Conservation (phyloP, 2,797 vertebrate species). For the Agapornis canus region DNA sequence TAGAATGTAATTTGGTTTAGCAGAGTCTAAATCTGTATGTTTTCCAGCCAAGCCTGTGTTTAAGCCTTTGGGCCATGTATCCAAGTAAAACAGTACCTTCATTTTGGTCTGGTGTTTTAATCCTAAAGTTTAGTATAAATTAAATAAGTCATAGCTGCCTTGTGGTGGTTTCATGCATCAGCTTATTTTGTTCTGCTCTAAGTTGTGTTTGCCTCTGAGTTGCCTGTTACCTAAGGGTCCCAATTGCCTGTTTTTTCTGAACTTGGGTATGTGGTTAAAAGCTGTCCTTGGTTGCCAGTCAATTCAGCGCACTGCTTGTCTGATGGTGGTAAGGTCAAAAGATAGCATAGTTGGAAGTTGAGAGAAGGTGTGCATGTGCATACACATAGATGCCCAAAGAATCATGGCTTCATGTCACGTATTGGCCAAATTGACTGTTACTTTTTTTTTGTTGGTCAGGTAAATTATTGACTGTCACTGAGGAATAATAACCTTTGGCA, state of each 20-base stretch:
- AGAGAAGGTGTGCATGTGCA: neutral
- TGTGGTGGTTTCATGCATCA: neutral
- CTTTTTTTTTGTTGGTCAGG: neutral
- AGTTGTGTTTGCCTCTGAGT: neutral
- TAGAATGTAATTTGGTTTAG: neutral
- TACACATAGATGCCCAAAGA: neutral
- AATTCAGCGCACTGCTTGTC: neutral
- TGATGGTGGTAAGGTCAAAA: neutral
- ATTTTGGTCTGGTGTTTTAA: neutral
- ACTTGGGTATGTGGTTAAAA: neutral
- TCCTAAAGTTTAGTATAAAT: neutral
- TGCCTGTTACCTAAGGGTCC: neutral
- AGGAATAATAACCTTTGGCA: neutral
- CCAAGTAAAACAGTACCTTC: neutral
- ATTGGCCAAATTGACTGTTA: neutral
- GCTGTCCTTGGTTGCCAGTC: neutral
- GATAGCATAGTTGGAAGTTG: neutral
- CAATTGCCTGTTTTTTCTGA: neutral
- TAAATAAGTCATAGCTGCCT: neutral
- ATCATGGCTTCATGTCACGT: rapidly evolving
- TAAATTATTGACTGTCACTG: neutral
- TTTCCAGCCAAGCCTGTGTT: neutral
- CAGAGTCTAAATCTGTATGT: neutral
- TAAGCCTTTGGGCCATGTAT: neutral
- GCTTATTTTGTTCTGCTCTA: neutral